phyloP scores from a whole-genome alignment of 2,113 vertebrate species.

The Podarcis cretensis region DNA sequence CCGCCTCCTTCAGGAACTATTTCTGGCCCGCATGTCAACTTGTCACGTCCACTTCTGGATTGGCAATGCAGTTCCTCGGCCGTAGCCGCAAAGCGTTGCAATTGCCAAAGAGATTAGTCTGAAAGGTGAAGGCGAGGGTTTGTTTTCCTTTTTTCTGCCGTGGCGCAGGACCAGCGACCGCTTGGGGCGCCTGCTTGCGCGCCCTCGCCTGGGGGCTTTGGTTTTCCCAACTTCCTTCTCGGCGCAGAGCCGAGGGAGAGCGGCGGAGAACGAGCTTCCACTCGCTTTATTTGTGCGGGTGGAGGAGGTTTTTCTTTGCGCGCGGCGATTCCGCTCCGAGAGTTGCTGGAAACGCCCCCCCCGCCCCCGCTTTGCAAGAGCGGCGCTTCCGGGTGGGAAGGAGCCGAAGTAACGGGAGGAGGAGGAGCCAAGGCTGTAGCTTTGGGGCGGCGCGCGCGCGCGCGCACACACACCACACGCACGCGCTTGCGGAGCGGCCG shows the following conservation, averaged over 20 bases:
- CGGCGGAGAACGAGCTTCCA: not conserved
- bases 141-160: not conserved
- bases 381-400: not conserved
- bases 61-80: not conserved
- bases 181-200: not conserved
- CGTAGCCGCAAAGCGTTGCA: not conserved
- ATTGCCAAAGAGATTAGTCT: not conserved
- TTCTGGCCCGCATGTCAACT: not conserved
- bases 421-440: not conserved
- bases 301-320: no score
- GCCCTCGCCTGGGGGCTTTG: not conserved
- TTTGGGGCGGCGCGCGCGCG: rapidly evolving
- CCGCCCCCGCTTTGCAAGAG: not conserved
- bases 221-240: not conserved
- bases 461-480: not conserved
- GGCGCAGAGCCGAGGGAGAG: no score
- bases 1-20: not conserved
- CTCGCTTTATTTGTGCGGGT: not conserved
- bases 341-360: not conserved
- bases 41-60: conserved; percentile 6
- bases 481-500: not conserved
- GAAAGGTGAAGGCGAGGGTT: not conserved
- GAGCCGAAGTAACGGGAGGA: not conserved
- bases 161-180: no score
- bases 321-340: not conserved